phyloP scores from a whole-genome alignment of 2,888 invertebrate genomes.

The Tanaodytes sp. region DNA sequence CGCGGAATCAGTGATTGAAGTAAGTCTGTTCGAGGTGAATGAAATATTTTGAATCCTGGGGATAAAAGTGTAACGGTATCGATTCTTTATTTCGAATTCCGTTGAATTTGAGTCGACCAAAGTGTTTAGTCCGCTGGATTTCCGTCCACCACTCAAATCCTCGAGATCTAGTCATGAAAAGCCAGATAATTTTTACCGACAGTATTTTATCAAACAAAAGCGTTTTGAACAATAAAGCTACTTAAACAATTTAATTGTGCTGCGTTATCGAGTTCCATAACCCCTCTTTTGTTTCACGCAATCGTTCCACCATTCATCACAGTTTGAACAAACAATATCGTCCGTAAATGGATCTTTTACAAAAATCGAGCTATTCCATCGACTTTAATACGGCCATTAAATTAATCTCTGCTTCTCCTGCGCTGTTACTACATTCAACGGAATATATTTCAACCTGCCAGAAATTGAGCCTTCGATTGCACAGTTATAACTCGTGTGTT shows the following conservation, averaged over 20 bases:
- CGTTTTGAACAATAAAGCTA: no score
- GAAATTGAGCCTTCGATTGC: constrained; percentile 42
- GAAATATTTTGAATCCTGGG: no score
- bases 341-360: constrained; percentile 2
- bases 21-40: no score
- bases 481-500: constrained; percentile 42
- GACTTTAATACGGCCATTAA: constrained; percentile 37
- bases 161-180: background rate
- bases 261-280: constrained; percentile 5
- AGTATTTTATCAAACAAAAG: no score
- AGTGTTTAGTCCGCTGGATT: no score
- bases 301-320: constrained; percentile 11
- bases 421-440: constrained; percentile 37
- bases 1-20: no score
- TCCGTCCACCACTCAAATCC: no score
- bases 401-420: no score
- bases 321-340: constrained; percentile 18
- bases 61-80: no score
- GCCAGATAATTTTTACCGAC: background rate
- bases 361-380: constrained; percentile 12
- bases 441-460: constrained; percentile 38
- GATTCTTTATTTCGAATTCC: no score
- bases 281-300: constrained; percentile 5
- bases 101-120: no score
- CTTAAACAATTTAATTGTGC: no score